Evolutionary conservation across 2,797 vertebrate species (phyloP).

Genomic region (Emydoidea blandingii): DNA sequence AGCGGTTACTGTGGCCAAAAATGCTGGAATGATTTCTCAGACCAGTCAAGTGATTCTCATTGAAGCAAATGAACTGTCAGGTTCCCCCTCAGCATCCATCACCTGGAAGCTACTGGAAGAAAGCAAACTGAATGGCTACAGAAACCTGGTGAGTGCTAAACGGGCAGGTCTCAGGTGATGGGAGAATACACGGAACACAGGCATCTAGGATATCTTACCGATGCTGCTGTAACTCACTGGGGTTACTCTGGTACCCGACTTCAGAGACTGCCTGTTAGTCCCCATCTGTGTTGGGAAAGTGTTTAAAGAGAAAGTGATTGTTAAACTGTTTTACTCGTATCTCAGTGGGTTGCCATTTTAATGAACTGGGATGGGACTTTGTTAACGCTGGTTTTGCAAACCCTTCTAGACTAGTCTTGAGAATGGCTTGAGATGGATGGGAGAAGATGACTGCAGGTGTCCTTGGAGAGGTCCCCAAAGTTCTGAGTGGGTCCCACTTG

Average conservation of each 20-base stretch:
- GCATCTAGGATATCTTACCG: neutral
- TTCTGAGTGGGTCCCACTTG: neutral
- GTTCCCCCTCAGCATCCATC: conserved; percentile 74
- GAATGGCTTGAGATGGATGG: neutral
- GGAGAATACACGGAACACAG: neutral
- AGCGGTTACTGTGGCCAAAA: conserved; percentile 83
- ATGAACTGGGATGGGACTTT: neutral
- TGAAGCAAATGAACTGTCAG: conserved; percentile 72
- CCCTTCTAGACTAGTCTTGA: neutral
- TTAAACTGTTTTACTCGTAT: neutral
- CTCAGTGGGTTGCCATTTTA: neutral
- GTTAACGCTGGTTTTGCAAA: neutral
- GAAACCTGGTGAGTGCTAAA: conserved; percentile 64
- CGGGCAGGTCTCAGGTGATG: neutral
- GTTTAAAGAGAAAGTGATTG: neutral
- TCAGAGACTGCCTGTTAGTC: neutral
- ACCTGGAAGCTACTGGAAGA: conserved; percentile 78
- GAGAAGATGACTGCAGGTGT: neutral
- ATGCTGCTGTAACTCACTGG: neutral
- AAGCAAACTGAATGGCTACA: conserved; percentile 15
- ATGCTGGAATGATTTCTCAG: conserved; percentile 82
- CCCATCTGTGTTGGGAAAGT: neutral
- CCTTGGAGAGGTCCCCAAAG: neutral
- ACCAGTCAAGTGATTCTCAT: conserved; percentile 78
- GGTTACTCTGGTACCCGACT: neutral